Evolutionary conservation across 1,140 invertebrate genomes (phyloP).

Genomic region (Atta colombica): DNA sequence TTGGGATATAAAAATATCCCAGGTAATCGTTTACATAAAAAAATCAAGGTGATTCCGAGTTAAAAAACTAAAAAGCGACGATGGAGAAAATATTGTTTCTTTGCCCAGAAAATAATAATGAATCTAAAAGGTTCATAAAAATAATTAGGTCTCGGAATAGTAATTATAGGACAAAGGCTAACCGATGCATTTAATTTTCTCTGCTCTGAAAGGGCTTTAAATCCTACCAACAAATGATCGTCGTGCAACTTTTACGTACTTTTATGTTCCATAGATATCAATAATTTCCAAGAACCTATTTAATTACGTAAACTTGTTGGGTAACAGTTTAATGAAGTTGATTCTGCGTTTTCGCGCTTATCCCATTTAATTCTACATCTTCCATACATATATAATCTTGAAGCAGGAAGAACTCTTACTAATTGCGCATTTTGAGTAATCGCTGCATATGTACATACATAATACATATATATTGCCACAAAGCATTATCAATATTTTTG

Average conservation of each 20-base stretch:
- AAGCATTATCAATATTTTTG: background rate
- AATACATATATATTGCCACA: no score
- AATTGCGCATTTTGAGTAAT: background rate
- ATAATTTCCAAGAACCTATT: constrained; percentile 12
- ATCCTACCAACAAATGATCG: background rate
- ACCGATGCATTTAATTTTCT: constrained; percentile 19
- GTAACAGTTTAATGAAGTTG: constrained; percentile 42
- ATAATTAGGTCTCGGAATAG: constrained; percentile 18
- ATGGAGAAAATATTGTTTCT: background rate
- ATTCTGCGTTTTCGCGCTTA: background rate
- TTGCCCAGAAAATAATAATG: background rate
- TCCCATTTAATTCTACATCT: background rate
- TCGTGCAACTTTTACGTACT: background rate
- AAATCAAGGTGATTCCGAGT: no score
- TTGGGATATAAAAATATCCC: no score
- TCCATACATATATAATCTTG: background rate
- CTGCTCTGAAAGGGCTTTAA: background rate
- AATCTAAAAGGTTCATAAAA: constrained; percentile 2
- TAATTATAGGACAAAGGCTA: constrained; percentile 32
- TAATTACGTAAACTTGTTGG: constrained; percentile 11
- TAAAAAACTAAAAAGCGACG: background rate
- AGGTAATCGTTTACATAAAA: no score
- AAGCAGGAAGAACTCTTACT: background rate
- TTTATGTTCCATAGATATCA: background rate
- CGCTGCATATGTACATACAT: background rate